Base-by-base conservation (phyloP, 1,140 invertebrate genomes). In the Saccostrea cuccullata region DNA sequence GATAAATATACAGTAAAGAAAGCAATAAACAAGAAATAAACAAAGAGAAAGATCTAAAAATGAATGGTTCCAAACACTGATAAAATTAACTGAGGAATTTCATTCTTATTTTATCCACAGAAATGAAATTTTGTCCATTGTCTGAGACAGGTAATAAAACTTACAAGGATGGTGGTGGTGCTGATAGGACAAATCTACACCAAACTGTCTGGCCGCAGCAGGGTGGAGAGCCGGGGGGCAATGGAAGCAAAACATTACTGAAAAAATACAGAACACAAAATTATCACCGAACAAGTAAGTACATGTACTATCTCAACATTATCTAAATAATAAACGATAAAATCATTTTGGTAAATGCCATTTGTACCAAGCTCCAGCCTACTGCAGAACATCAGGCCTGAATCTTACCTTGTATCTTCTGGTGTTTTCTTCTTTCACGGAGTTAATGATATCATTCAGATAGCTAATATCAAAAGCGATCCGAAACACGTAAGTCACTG, bases 181-280 rank as follows among this genome's bases (percentile, higher is more conserved):
- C 17, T 97, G 97, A 95, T 98, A 98, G 93, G 98, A 97, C 92
- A 98, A 96, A 64, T 97, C 96, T 23, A 97, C 97, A 15, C 89
- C 89, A 55, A 87, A 89, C 89, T 97, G 97, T 91, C 97, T 97
- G 91, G 97, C 96, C 9, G 97, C 94, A 93, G 97, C 94, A 93
- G 97, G 97, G 92, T 97, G 97, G 91, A 98, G 96, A 92, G 97
- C 96, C 90, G 98, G 97, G 93, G 98, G 98, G 96, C 98, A 98
- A 95, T 98, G 98, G 96, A 98, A 98, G 96, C 98, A 98, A 96
- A 98, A 98, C 97, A 98, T 98, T 92, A 70, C 82, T 23, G 11
- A 11, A 36, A 15, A 17, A 83, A 84, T 55, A 20, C 20, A 55
- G 1, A n/a, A 6, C 17, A 20, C n/a, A 11, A 6, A n/a, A 84